A percentile compares a stretch with the other conserved stretches of the same genome.
These are phyloP conservation scores for Busseola fusca DNA, from an alignment of 2,888 invertebrate species.

Conservation along the genomic window DNA sequence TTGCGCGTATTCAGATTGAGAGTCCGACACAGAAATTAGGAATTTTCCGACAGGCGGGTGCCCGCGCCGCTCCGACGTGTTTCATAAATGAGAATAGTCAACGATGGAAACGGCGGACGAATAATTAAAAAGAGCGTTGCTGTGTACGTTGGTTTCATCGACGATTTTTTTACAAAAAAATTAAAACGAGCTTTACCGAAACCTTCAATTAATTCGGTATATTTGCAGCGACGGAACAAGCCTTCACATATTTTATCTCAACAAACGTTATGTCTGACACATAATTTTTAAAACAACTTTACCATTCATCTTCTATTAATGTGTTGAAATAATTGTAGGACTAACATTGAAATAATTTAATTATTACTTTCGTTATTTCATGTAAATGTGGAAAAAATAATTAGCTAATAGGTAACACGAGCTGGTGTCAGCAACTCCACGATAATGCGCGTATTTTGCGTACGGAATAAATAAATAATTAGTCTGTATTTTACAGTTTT, in stretches of 20 bases:
- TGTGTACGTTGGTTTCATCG: constrained; percentile 7
- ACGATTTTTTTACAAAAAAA: constrained; percentile 15
- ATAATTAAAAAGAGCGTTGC: constrained; percentile 54
- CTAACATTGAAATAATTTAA: no score
- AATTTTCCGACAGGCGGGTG: constrained; percentile 36
- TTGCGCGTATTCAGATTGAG: constrained; percentile 41
- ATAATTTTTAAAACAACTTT: constrained; percentile 15
- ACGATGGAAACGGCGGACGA: constrained; percentile 36
- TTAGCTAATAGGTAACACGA: no score
- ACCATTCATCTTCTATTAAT: background rate
- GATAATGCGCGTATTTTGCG: no score
- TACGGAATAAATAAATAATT: no score
- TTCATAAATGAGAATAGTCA: constrained; percentile 52
- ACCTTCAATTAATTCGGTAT: background rate
- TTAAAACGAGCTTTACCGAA: constrained; percentile 18
- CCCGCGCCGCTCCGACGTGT: constrained; percentile 33
- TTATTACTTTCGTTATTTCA: no score
- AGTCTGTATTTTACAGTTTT: no score
- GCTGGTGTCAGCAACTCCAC: no score
- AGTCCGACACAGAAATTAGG: constrained; percentile 38
- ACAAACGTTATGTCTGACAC: constrained; percentile 3
- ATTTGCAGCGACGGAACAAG: background rate
- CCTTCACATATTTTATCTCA: no score
- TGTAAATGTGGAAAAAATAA: no score
- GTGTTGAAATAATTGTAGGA: no score